phyloP scores from a whole-genome alignment of 2,113 vertebrate genomes.

The Callospermophilus lateralis region DNA sequence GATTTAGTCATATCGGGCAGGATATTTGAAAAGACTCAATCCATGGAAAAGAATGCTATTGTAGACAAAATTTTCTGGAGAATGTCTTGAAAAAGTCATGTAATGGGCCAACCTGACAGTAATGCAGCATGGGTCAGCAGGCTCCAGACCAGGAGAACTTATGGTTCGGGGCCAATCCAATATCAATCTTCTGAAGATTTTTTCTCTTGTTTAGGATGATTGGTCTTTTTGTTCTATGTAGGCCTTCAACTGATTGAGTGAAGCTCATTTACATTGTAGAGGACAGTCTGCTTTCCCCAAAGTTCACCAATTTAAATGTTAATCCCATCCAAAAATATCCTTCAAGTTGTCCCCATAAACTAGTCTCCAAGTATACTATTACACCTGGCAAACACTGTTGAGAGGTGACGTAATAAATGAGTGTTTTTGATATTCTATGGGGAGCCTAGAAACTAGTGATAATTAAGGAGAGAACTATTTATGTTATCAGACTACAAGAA shows the following conservation, averaged over 20 bases:
- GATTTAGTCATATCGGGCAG: background rate
- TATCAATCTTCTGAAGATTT: background rate
- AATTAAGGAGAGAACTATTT: background rate
- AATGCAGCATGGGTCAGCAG: background rate
- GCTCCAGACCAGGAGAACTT: background rate
- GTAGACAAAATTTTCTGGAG: background rate
- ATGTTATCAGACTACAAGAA: background rate
- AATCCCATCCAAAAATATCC: background rate
- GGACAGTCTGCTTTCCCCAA: background rate
- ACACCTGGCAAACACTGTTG: background rate
- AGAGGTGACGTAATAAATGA: background rate
- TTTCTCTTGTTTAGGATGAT: background rate
- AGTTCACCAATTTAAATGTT: background rate
- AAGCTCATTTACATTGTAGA: background rate
- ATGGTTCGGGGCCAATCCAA: background rate
- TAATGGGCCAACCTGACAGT: background rate
- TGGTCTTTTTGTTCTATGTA: background rate
- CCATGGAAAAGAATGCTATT: background rate
- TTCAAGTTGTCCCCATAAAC: background rate
- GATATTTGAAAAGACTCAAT: background rate
- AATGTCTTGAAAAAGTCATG: background rate
- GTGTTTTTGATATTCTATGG: background rate
- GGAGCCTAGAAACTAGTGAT: background rate
- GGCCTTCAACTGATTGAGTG: background rate
- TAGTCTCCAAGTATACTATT: background rate